A percentile compares a stretch with the other conserved stretches of the same genome.
phyloP scores from a whole-genome alignment of 2,113 vertebrate species.

The Brachypteracias leptosomus region DNA sequence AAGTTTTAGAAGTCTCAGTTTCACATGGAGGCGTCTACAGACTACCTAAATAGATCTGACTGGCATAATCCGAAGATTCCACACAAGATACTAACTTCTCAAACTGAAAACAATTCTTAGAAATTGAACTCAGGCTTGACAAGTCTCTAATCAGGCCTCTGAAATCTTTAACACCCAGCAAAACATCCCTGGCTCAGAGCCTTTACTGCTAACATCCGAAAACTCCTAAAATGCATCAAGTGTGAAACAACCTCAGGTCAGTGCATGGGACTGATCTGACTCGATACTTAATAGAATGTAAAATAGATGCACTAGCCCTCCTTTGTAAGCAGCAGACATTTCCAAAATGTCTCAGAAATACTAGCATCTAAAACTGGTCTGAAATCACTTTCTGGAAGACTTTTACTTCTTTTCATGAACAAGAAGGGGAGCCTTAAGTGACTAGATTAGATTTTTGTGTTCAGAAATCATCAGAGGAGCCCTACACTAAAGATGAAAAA shows the following conservation, averaged over 20 bases:
- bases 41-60: background rate
- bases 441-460: background rate
- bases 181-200: background rate
- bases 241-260: background rate
- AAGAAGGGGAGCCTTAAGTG: background rate
- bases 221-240: background rate
- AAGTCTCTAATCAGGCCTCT: background rate
- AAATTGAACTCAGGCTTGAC: background rate
- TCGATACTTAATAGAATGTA: background rate
- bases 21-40: background rate
- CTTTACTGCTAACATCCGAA: background rate
- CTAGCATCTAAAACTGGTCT: background rate
- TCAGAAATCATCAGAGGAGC: background rate
- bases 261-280: background rate
- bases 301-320: background rate
- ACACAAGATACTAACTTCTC: background rate
- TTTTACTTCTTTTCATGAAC: background rate
- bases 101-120: background rate
- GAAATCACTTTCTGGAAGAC: background rate
- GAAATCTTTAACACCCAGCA: background rate
- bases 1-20: background rate
- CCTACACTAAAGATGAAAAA: background rate
- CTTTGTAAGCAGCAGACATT: background rate
- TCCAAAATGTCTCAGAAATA: background rate
- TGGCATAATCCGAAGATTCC: background rate